Evolutionary conservation across 2,888 invertebrate genomes (phyloP).

Genomic region (Papilio gigon): DNA sequence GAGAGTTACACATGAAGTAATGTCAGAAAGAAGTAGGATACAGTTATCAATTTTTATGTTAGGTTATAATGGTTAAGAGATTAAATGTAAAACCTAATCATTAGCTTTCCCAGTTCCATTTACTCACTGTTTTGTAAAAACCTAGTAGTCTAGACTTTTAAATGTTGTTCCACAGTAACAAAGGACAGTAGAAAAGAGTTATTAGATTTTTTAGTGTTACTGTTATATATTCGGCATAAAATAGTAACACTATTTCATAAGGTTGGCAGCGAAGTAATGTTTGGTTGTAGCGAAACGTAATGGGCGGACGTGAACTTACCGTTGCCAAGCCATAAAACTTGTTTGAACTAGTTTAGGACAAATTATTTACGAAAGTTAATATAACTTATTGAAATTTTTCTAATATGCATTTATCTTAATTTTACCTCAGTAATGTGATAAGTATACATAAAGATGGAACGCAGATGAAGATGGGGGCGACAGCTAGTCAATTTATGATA

Average conservation of each 20-base stretch:
- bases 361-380: too few relatives aligned
- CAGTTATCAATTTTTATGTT: too few relatives aligned
- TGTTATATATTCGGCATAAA: neutral
- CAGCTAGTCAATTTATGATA: too few relatives aligned
- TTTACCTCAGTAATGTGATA: too few relatives aligned
- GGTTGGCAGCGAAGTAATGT: conserved; percentile 1
- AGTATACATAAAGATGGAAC: too few relatives aligned
- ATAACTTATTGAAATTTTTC: too few relatives aligned
- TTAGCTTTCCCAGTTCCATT: neutral
- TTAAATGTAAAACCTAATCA: neutral
- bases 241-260: neutral
- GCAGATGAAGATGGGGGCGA: too few relatives aligned
- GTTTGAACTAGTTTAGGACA: neutral
- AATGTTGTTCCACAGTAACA: too few relatives aligned
- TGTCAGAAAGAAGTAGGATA: too few relatives aligned
- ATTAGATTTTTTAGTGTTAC: neutral
- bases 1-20: too few relatives aligned
- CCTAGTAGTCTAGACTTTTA: neutral
- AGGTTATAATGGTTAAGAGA: neutral
- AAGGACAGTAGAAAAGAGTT: neutral
- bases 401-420: too few relatives aligned
- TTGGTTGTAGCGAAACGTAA: conserved; percentile 16
- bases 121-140: neutral
- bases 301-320: neutral
- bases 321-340: neutral